Base-by-base conservation (phyloP, 2,797 vertebrate species). In the Naso thynnoides region DNA sequence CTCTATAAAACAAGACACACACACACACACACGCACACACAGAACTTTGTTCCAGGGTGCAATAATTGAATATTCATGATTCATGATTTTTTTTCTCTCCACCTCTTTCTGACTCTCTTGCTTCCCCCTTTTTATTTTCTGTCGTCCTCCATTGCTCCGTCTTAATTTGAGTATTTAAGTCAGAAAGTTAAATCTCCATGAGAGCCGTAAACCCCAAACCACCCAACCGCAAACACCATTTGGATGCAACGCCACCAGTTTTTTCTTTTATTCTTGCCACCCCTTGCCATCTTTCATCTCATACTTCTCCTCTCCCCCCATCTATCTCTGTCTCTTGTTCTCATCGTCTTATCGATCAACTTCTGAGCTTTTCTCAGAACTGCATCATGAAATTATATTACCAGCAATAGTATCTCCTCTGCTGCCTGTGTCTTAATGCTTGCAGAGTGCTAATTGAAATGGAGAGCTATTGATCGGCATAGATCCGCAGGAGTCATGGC, bases 401-500 rank as follows among this genome's bases (percentile, higher is more conserved):
- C 79, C 84, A 91, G 89, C 88, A 91, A 88, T 78, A 91, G 83
- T 87, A 91, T 91, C 90, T 90, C 87, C 79, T 88, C 86, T 76
- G 73, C 89, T 85, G 84, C 82, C 90, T 90, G 90, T 85, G 83
- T 90, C 87, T 89, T 91, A 93, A 91, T 90, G 93, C 90, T 93
- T 78, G 73, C 74, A 81, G 84, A 86, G 87, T 85, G 84, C 90
- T 94, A 94, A 94, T 93, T 94, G 91, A 94, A 94, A 94, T 90
- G 90, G 92, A 93, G 93, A 92, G 85, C 73, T 93, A 93, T 93
- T 88, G 93, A 94, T 94, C 88, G 83, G 70, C 82, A 75, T 63
- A 74, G 87, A 89, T 87, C 83, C 81, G 73, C 85, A 79, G 79
- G 80, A 86, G 84, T 84, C 83, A 65, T 33, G 85, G 87, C 81